Evolutionary conservation across 2,113 vertebrate genomes (phyloP).

Genomic region (Astatotilapia flaviijosephi): DNA sequence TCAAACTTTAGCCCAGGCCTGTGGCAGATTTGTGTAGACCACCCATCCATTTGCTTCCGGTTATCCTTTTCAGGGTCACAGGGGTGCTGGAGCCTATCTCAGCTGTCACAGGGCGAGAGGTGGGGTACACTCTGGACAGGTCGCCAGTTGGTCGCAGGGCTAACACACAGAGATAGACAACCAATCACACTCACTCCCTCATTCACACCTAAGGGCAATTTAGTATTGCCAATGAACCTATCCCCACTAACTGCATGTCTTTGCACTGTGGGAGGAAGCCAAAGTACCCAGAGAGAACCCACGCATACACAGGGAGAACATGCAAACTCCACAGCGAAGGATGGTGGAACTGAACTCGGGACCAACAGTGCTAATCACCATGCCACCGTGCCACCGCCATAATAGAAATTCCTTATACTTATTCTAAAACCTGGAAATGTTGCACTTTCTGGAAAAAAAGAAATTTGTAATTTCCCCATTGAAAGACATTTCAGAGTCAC

Average conservation of each 20-base stretch:
- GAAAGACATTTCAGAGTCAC: background rate
- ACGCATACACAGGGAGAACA: background rate
- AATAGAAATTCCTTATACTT: background rate
- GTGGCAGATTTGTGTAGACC: background rate
- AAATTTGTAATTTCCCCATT: background rate
- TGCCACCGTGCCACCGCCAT: background rate
- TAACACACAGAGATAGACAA: background rate
- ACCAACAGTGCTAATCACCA: background rate
- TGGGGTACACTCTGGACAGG: background rate
- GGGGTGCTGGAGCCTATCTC: background rate
- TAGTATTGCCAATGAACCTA: background rate
- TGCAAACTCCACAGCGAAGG: background rate
- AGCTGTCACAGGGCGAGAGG: background rate
- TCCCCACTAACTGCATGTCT: background rate
- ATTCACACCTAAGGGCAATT: background rate
- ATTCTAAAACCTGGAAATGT: background rate
- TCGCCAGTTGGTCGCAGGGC: background rate
- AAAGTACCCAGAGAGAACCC: background rate
- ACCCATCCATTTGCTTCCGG: background rate
- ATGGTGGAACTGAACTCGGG: background rate
- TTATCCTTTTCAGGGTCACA: background rate
- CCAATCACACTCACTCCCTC: background rate
- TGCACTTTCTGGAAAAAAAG: background rate
- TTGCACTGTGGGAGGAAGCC: background rate
- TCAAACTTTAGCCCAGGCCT: background rate